These are phyloP conservation scores for Aleiodes sp. DNA, from an alignment of 1,140 invertebrate species.

Conservation along the genomic window DNA sequence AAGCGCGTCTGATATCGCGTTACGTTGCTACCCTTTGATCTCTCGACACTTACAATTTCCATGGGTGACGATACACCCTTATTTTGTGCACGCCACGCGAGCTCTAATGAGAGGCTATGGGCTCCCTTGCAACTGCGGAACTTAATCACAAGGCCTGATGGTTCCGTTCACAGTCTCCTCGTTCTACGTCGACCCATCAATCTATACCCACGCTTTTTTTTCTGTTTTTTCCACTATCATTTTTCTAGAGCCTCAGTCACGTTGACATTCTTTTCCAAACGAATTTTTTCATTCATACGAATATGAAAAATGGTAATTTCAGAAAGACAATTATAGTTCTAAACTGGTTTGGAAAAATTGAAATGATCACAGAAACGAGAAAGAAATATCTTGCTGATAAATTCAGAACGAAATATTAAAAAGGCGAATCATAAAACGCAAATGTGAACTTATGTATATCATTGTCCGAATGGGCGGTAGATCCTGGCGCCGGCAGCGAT, in stretches of 20 bases:
- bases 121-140: conserved; percentile 40
- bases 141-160: conserved; percentile 63
- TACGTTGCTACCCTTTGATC: conserved; percentile 64
- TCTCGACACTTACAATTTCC: conserved; percentile 68
- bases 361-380: no score
- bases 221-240: no score
- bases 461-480: conserved; percentile 30
- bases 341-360: no score
- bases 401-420: no score
- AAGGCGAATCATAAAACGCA: no score
- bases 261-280: no score
- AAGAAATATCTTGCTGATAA: no score
- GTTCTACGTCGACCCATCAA: neutral
- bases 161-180: conserved; percentile 25
- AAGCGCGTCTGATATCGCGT: conserved; percentile 62
- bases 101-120: conserved; percentile 65
- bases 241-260: no score
- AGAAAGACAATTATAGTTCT: neutral
- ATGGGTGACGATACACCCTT: conserved; percentile 65
- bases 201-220: neutral
- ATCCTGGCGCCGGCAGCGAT: conserved; percentile 39
- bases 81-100: conserved; percentile 64
- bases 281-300: no score
- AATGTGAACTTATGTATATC: conserved; percentile 24
- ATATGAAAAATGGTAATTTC: neutral